phyloP scores from a whole-genome alignment of 1,140 invertebrate genomes.

The Drosophila sulfurigaster region DNA sequence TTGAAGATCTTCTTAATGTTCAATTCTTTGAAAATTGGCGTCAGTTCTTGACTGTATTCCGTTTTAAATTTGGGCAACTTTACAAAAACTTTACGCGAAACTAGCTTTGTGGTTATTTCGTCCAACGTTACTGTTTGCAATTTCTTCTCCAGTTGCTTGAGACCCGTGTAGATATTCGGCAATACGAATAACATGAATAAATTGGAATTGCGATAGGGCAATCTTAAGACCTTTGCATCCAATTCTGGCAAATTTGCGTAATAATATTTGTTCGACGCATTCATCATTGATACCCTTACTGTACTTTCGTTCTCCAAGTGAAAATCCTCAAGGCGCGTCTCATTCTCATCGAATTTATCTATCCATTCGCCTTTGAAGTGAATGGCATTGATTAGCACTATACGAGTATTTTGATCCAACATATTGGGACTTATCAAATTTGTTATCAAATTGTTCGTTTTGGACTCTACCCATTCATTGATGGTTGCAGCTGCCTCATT shows the following conservation, averaged over 20 bases:
- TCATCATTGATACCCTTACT: slow-evolving; percentile 85
- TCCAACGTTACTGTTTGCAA: slow-evolving; percentile 84
- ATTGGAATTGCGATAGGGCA: slow-evolving; percentile 85
- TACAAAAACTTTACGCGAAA: slow-evolving; percentile 85
- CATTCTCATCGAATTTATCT: slow-evolving; percentile 77
- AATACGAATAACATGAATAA: slow-evolving; percentile 87
- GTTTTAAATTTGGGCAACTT: slow-evolving; percentile 90
- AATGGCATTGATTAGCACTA: slow-evolving; percentile 93
- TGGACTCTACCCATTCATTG: slow-evolving; percentile 89
- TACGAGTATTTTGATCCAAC: slow-evolving; percentile 85
- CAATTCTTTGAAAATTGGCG: slow-evolving; percentile 86
- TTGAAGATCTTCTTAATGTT: slow-evolving; percentile 87
- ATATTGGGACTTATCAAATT: slow-evolving; percentile 87
- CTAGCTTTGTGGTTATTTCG: slow-evolving; percentile 54
- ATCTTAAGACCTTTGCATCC: slow-evolving; percentile 81
- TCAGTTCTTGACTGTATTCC: slow-evolving; percentile 87
- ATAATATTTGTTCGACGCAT: slow-evolving; percentile 66
- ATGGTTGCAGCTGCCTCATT: slow-evolving; percentile 85
- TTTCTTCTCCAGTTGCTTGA: slow-evolving; percentile 85
- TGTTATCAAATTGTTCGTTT: slow-evolving; percentile 90
- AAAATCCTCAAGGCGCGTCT: slow-evolving; percentile 83
- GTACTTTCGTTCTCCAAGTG: slow-evolving; percentile 65
- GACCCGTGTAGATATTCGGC: slow-evolving; percentile 86
- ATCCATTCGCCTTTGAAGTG: slow-evolving; percentile 91
- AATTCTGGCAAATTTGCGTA: slow-evolving; percentile 78